Evolutionary conservation across 92 coral and sea anemone species (phyloP).

Genomic region (Porites cylindrica): DNA sequence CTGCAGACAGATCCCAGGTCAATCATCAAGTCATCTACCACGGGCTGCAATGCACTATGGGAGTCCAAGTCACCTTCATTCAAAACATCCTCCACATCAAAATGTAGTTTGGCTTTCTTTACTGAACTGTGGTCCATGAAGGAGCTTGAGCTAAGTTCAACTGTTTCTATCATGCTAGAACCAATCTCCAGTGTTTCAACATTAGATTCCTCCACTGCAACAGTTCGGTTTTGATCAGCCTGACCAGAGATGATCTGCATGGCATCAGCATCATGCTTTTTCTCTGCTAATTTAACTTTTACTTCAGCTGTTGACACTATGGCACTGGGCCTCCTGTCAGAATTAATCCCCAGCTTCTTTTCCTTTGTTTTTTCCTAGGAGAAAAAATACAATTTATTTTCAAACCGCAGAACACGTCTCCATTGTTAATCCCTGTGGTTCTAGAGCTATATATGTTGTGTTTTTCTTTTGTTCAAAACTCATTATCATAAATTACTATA

Average conservation of each 20-base stretch:
- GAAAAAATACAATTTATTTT: neutral
- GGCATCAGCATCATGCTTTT: slow-evolving; percentile 69
- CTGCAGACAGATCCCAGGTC: slow-evolving; percentile 84
- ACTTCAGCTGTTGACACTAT: slow-evolving; percentile 50
- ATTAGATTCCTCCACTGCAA: slow-evolving; percentile 66
- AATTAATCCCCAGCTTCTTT: slow-evolving; percentile 34
- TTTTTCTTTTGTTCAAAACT: too few relatives aligned
- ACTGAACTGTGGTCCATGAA: slow-evolving; percentile 69
- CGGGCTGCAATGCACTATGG: slow-evolving; percentile 64
- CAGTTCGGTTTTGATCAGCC: slow-evolving; percentile 45
- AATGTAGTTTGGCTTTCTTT: slow-evolving; percentile 86
- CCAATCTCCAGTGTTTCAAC: slow-evolving; percentile 89
- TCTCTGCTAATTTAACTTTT: slow-evolving; percentile 52
- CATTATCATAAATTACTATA: too few relatives aligned
- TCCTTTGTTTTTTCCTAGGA: slow-evolving; percentile 81
- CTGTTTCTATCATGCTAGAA: slow-evolving; percentile 83
- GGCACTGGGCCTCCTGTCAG: slow-evolving; percentile 74
- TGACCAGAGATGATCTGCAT: slow-evolving; percentile 68
- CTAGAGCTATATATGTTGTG: too few relatives aligned
- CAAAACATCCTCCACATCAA: slow-evolving; percentile 74
- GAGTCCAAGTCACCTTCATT: slow-evolving; percentile 80
- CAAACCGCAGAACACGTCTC: too few relatives aligned
- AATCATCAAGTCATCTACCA: slow-evolving; percentile 85
- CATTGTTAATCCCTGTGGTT: too few relatives aligned
- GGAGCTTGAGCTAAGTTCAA: slow-evolving; percentile 85